These are phyloP conservation scores for Hydroisotoma schaefferi DNA, from an alignment of 2,888 invertebrate species.

Conservation along the genomic window DNA sequence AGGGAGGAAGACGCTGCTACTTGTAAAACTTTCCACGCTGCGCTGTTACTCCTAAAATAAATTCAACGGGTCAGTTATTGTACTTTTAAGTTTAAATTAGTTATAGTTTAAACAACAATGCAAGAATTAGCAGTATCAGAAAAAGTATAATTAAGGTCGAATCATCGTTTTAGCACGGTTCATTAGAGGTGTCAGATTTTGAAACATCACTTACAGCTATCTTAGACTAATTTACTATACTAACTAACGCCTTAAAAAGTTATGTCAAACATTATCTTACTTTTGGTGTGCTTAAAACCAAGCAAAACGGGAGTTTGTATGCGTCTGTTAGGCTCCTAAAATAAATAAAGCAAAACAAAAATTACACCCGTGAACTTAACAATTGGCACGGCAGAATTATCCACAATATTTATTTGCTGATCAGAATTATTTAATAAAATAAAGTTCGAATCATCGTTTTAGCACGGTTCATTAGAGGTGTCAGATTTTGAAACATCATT, in stretches of 20 bases:
- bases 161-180: conserved; percentile 21
- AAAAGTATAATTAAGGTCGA: not conserved
- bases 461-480: conserved; percentile 34
- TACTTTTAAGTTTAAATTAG: too few species aligned
- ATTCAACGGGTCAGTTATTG: too few species aligned
- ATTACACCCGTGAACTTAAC: not conserved
- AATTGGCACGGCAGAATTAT: not conserved
- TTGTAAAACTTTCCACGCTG: not conserved
- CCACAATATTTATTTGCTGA: not conserved
- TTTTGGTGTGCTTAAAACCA: too few species aligned
- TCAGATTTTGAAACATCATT: conserved; percentile 39
- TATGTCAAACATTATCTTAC: too few species aligned
- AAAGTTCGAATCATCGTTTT: not conserved
- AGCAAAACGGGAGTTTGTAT: too few species aligned
- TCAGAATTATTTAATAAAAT: not conserved
- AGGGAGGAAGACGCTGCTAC: not conserved
- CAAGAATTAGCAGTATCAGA: not conserved
- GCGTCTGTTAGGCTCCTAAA: not conserved
- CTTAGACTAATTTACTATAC: not conserved
- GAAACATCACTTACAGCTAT: conserved; percentile 32
- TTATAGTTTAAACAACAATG: not conserved
- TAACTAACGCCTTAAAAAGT: not conserved
- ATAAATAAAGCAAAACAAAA: not conserved
- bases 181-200: conserved; percentile 43
- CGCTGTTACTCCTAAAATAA: not conserved